Evolutionary conservation across 2,888 invertebrate genomes (phyloP), one percentile per base, ranked within the genome.

Genomic region (Perizoma flavofasciatum): DNA sequence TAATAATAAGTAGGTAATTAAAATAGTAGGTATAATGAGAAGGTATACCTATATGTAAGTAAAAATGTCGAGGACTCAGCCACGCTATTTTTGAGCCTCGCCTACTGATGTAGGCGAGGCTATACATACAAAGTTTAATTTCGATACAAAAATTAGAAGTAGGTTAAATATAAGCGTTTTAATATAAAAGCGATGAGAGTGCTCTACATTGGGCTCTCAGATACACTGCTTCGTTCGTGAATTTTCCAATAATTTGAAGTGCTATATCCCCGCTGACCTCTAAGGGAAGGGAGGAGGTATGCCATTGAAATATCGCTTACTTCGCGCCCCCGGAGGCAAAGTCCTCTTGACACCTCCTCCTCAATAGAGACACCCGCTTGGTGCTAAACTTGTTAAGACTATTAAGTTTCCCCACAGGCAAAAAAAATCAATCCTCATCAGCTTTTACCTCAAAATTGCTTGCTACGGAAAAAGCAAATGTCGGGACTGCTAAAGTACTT

Each of bases 291-390:
- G 49, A 40, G 47, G 53, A 50, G 58, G 59, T 68, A 49, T 63
- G 73, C 81, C 75, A 76, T 82, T 83, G 80, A 86, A 81, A 85
- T 83, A 84, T 80, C 78, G 86, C 83, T 86, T 82, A 85, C 81
- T 63, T 57, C 65, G 74, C 68, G 74, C 72, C 73, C 75, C 68
- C 49, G 34, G 8, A 5, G 67, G 67, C 70, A 65, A 68, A 70
- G 66, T 73, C 70, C 73, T 74, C 85, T 86, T 68, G 71, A 80
- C 72, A 66, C 74, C 73, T 76, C 74, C 73, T 76, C 81, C 83
- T 80, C 78, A 79, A 78, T 76, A 72, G 74, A 69, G 66, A 59
- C 52, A 44, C 44, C 70, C 67, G 55, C 63, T 64, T 63, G 46
- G 63, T 47, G 46, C 61, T 72, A 50, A 60, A 59, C 64, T 66